Conservation (phyloP, 2,888 invertebrate species). For the Megastigmus dorsalis region DNA sequence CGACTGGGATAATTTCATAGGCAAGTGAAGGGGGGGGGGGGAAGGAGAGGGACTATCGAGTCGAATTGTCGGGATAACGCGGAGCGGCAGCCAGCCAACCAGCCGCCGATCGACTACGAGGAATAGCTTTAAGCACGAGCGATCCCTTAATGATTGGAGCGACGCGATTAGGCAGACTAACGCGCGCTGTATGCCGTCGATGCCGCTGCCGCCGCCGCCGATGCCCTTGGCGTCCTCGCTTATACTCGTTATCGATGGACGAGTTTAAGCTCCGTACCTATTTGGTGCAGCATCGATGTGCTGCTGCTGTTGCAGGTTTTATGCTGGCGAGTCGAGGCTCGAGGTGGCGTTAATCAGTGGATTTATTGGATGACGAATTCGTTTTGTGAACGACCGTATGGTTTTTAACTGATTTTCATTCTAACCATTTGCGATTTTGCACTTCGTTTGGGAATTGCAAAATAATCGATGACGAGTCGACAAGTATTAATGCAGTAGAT, state of each 20-base stretch:
- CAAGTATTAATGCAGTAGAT: too few species aligned
- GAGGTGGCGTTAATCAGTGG: too few species aligned
- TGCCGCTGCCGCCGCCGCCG: background rate
- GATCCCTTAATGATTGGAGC: conserved; percentile 33
- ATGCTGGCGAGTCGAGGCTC: too few species aligned
- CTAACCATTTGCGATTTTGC: background rate
- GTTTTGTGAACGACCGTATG: too few species aligned
- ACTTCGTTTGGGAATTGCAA: background rate
- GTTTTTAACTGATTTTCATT: background rate
- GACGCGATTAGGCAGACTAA: conserved; percentile 36
- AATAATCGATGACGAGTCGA: too few species aligned
- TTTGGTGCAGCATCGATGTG: too few species aligned
- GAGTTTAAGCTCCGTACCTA: background rate
- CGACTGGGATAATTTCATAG: background rate
- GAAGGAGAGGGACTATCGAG: background rate
- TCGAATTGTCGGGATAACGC: conserved; percentile 11
- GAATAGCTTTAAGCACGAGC: conserved; percentile 20
- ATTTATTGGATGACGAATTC: too few species aligned
- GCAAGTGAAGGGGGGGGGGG: too few species aligned
- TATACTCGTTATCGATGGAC: conserved; percentile 23
- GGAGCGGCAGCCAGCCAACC: too few species aligned
- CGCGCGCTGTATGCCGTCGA: too few species aligned
- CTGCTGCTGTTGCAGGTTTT: too few species aligned
- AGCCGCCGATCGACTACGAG: background rate
- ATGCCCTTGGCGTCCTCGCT: too few species aligned